Evolutionary conservation across 1,140 invertebrate species (phyloP).

Genomic region (Radopholus similis): DNA sequence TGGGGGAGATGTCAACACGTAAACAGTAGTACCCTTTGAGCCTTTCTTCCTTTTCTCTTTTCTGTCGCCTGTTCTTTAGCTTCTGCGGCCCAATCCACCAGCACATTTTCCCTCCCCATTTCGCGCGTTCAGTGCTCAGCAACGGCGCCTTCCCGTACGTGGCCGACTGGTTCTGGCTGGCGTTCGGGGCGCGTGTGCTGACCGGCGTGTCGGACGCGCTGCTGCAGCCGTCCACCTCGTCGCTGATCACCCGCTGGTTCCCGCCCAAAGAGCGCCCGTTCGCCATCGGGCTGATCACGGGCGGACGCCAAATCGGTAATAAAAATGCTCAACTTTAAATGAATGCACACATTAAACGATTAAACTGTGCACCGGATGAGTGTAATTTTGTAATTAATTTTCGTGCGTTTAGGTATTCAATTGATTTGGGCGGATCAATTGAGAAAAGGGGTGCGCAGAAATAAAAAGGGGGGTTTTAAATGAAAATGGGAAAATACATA

Average conservation of each 20-base stretch:
- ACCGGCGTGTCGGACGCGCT: slow-evolving; percentile 56
- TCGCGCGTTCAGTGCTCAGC: slow-evolving; percentile 40
- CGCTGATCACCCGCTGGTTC: slow-evolving; percentile 59
- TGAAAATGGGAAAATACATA: too few relatives aligned
- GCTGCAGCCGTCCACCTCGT: slow-evolving; percentile 47
- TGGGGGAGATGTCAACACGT: too few relatives aligned
- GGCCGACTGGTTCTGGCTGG: slow-evolving; percentile 44
- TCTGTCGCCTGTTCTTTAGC: too few relatives aligned
- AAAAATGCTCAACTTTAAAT: too few relatives aligned
- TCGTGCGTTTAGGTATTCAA: not conserved
- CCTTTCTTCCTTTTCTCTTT: too few relatives aligned
- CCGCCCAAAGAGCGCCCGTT: slow-evolving; percentile 58
- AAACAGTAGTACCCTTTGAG: too few relatives aligned
- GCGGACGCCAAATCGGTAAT: slow-evolving; percentile 55
- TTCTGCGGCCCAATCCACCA: too few relatives aligned
- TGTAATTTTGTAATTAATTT: not conserved
- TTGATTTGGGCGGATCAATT: too few relatives aligned
- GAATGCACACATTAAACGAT: too few relatives aligned
- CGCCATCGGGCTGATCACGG: slow-evolving; percentile 56
- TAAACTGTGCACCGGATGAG: not conserved
- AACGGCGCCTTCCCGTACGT: slow-evolving; percentile 50
- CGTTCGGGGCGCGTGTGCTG: slow-evolving; percentile 48
- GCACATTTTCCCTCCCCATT: not conserved
- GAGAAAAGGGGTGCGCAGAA: too few relatives aligned
- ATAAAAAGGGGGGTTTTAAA: too few relatives aligned